Evolutionary conservation across 2,888 invertebrate genomes (phyloP), one percentile per base, ranked within the genome.

Genomic region (Orthosia incerta): DNA sequence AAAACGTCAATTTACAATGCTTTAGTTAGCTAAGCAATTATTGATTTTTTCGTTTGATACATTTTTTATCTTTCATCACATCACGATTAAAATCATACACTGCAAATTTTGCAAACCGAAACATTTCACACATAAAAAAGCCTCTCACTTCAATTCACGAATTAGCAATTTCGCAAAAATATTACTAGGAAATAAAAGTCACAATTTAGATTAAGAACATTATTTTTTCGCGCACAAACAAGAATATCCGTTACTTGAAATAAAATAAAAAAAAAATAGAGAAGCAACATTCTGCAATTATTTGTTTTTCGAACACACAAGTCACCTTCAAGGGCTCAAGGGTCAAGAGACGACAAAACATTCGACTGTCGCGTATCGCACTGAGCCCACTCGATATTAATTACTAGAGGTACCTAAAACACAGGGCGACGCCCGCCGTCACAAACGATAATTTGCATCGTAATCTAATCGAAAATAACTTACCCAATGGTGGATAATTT

Each of bases 401-500:
- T 76, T 78, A 78, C 83, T 87, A 86, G 82, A 87, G 85, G 86
- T 86, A 88, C 86, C 85, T 87, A 89, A 93, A 92, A 91, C 89
- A 91, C 90, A 81, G 85, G 86, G 86, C 86, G 91, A 91, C 90
- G 91, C 89, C 91, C 89, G 89, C 89, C 88, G 88, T 88, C 86
- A 87, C 87, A 87, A 91, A 92, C 92, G 94, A 94, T 95, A 94
- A 95, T 95, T 95, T 94, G 94, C 94, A 95, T 94, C 89, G 93
- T 95, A 95, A 96, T 96, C 95, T 96, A 95, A 96, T 96, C 96
- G 89, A 94, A 92, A 92, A 94, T 91, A 91, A 90, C 96, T 96
- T 92, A 96, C 96, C 96, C 95, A 96, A 96, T 96, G 94, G 94
- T 96, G 96, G 94, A 95, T 95, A 93, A 94, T 94, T 94, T 94